A percentile compares a stretch with the other conserved stretches of the same genome.
Evolutionary conservation across 2,113 vertebrate genomes (phyloP).

Genomic region (Chloropsis hardwickii): DNA sequence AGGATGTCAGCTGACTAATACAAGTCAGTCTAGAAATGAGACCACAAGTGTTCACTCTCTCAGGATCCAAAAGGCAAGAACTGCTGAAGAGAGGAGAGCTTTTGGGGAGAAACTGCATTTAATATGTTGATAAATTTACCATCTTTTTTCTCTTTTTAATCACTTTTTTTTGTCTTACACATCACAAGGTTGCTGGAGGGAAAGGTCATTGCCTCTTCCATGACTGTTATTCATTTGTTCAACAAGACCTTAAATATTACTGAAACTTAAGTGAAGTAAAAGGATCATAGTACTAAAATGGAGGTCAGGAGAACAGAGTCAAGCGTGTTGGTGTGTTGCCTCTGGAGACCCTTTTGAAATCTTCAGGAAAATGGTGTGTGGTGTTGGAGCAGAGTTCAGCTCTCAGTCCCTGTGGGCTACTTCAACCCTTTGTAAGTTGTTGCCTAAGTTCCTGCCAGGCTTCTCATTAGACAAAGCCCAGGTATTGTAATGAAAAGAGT

Average conservation of each 20-base stretch:
- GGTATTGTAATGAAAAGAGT: not conserved
- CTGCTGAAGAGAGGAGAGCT: not conserved
- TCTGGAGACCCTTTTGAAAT: not conserved
- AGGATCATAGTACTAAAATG: not conserved
- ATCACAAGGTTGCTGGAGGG: not conserved
- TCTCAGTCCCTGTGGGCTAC: not conserved
- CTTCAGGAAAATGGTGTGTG: not conserved
- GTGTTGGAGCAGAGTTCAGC: not conserved
- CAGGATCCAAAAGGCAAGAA: not conserved
- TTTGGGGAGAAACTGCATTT: not conserved
- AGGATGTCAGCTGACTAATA: not conserved
- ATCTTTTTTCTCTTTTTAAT: not conserved
- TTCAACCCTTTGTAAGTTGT: accelerated
- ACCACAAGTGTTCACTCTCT: accelerated
- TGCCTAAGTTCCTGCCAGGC: not conserved
- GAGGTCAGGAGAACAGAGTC: not conserved
- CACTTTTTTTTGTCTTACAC: not conserved
- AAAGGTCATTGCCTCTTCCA: not conserved
- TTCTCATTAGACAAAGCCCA: not conserved
- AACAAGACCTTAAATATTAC: not conserved
- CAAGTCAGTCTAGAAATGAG: not conserved
- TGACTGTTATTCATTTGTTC: not conserved
- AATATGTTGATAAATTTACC: not conserved
- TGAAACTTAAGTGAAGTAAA: not conserved
- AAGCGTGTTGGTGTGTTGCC: not conserved